These are phyloP conservation scores for Phalanger gymnotis DNA, from an alignment of 2,797 vertebrate species.

Conservation along the genomic window DNA sequence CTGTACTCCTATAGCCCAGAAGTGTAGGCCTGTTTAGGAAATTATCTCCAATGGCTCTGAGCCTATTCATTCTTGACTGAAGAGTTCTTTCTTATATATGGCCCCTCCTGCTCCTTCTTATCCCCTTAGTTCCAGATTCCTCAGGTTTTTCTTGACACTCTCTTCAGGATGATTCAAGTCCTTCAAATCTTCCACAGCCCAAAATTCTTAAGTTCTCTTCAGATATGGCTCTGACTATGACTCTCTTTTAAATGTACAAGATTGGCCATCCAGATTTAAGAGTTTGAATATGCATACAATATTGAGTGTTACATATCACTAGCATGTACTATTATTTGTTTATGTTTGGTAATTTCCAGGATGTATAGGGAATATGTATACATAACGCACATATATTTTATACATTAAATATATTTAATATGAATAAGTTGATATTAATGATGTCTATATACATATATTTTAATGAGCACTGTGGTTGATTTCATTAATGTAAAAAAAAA, in stretches of 20 bases:
- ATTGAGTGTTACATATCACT: not conserved
- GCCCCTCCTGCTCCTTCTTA: not conserved
- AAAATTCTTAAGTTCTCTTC: not conserved
- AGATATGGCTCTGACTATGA: not conserved
- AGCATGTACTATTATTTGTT: conserved; percentile 16
- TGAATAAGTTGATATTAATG: conserved; percentile 16
- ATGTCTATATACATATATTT: not conserved
- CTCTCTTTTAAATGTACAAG: not conserved
- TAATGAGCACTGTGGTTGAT: not conserved
- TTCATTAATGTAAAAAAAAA: not conserved
- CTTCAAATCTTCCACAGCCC: not conserved
- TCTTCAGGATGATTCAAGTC: not conserved
- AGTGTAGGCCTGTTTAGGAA: not conserved
- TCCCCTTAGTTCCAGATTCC: not conserved
- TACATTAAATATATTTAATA: not conserved
- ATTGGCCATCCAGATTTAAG: not conserved
- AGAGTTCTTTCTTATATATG: not conserved
- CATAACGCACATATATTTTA: not conserved
- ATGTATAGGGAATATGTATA: not conserved
- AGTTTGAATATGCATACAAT: not conserved
- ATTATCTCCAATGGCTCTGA: not conserved
- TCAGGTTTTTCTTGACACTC: not conserved
- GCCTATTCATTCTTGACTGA: not conserved
- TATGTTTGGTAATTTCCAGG: not conserved
- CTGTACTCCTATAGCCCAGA: conserved; percentile 59